A percentile compares a stretch with the other conserved stretches of the same genome.
phyloP scores from a whole-genome alignment of 30 jellyfish, hydroid and myxozoan genomes.

The Aurelia sp. region DNA sequence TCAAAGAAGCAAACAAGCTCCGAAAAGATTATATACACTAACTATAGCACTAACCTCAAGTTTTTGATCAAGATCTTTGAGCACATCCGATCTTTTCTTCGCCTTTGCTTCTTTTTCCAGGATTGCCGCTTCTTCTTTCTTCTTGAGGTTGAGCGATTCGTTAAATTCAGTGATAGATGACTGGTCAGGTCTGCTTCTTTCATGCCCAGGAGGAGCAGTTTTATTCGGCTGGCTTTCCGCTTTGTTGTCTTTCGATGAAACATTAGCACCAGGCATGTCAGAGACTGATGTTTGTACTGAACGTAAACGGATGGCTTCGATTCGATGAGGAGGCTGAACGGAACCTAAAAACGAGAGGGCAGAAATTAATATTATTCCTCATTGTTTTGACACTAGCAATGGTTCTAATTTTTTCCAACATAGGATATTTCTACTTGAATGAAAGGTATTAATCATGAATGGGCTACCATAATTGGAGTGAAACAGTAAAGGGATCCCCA shows the following conservation, averaged over 20 bases:
- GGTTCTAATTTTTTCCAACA: no score
- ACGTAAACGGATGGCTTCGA: conserved; percentile 29
- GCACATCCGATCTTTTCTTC: conserved; percentile 27
- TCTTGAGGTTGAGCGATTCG: conserved; percentile 31
- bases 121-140: background rate
- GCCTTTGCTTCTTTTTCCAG: background rate
- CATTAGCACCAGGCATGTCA: conserved; percentile 16
- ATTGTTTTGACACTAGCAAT: no score
- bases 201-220: background rate
- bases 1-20: no score
- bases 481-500: no score
- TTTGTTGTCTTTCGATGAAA: background rate
- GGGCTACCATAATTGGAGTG: no score
- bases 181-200: conserved; percentile 10
- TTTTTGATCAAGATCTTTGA: conserved; percentile 28
- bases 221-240: background rate
- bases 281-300: conserved; percentile 67
- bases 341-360: background rate
- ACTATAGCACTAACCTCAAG: conserved; percentile 21
- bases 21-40: no score
- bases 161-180: conserved; percentile 54
- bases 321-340: background rate
- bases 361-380: no score
- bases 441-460: no score
- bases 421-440: no score